A percentile compares a stretch with the other conserved stretches of the same genome.
Conservation (phyloP, 2,113 vertebrate species). For the Eulemur rufifrons region DNA sequence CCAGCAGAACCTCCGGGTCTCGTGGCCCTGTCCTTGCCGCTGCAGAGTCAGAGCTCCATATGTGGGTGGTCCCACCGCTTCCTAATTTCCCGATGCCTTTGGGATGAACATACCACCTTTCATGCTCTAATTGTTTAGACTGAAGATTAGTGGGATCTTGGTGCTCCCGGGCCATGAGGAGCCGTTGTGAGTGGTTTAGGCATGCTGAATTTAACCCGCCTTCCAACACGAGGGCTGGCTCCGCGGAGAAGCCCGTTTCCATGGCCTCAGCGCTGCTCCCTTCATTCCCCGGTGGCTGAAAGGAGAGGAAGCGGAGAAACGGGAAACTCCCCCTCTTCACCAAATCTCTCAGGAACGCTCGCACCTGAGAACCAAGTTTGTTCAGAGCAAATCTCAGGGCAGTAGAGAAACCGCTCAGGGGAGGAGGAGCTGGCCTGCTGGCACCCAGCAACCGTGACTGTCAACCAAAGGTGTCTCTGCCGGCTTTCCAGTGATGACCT, state of each 20-base stretch:
- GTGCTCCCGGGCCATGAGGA: not conserved
- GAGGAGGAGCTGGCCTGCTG: not conserved
- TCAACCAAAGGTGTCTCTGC: rapidly evolving
- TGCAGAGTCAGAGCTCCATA: rapidly evolving
- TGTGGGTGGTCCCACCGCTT: not conserved
- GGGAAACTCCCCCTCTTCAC: not conserved
- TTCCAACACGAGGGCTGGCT: not conserved
- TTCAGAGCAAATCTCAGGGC: not conserved
- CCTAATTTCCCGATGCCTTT: not conserved
- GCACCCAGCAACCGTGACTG: rapidly evolving
- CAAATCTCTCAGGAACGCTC: not conserved
- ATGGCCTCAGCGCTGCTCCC: not conserved
- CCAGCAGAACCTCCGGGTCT: not conserved
- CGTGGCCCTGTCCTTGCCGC: rapidly evolving
- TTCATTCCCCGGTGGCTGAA: not conserved
- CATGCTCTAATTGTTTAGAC: not conserved
- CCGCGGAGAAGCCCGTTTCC: not conserved
- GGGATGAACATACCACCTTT: not conserved
- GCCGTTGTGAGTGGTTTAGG: not conserved
- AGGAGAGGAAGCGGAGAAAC: not conserved
- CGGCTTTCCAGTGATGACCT: not conserved
- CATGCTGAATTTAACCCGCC: not conserved
- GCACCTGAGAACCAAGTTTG: not conserved
- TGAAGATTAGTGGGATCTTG: not conserved
- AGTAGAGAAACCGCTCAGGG: not conserved